Evolutionary conservation across 2,888 invertebrate species (phyloP).

Genomic region (Athrips mouffetella): DNA sequence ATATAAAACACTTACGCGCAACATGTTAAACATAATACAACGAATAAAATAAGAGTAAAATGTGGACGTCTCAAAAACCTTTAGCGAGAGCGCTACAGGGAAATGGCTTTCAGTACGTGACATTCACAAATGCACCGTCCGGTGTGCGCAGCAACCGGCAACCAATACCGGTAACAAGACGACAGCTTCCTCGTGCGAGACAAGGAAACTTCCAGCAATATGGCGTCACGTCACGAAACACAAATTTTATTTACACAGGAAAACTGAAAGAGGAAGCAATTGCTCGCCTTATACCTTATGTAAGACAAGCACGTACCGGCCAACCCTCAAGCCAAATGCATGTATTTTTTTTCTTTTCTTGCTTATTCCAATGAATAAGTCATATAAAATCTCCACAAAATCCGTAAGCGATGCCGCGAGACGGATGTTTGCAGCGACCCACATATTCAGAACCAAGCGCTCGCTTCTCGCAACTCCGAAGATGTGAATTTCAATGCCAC

Average conservation of each 20-base stretch:
- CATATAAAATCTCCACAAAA: neutral
- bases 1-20: no score
- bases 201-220: neutral
- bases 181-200: neutral
- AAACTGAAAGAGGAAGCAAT: neutral
- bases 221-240: neutral
- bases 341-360: neutral
- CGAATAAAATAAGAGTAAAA: no score
- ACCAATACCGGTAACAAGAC: neutral
- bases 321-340: neutral
- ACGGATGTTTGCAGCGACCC: neutral
- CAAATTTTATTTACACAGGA: neutral
- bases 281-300: no score
- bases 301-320: neutral
- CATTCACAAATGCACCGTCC: slow-evolving; percentile 4
- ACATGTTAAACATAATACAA: no score
- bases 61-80: no score
- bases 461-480: slow-evolving; percentile 15
- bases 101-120: neutral
- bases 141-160: neutral
- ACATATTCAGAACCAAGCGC: slow-evolving; percentile 2
- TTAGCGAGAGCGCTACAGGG: neutral
- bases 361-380: slow-evolving; percentile 2
- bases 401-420: slow-evolving; percentile 6
- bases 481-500: slow-evolving; percentile 44